Evolutionary conservation across 2,113 vertebrate species (phyloP), one percentile per base, ranked within the genome.

Genomic region (Amblyornis subalaris): DNA sequence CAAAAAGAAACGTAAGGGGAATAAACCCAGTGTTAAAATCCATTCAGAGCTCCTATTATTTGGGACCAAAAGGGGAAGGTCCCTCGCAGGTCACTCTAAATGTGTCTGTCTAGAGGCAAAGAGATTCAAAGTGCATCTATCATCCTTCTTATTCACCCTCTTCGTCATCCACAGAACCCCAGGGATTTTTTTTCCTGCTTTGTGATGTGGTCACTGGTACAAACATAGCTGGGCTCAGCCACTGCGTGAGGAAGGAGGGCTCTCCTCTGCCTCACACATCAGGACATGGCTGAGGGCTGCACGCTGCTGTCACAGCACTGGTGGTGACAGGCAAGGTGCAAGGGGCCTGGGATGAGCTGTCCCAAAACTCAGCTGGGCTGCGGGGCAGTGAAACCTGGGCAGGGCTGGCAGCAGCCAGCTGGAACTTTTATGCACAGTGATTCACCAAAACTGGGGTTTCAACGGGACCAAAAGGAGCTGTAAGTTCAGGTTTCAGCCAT

Each of bases 1-100:
- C 48, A 64, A 66, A 84, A 71, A 84, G 64, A 84, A 62, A 58
- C n/a, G 66, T 47, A 54, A 91, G 28, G 72, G 70, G 36, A 93
- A 93, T 76, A 73, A 93, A 93, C 38, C 14, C 60, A 47, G 38
- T 24, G 83, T 79, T 84, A 72, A 94, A 93, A 50, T 62, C 85
- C 75, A 94, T 94, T 96, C 85, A 93, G 82, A 66, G 62, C 82
- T 85, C 60, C 93, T 90, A 94, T 96, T 96, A 82, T 95, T 79
- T 58, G 82, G 38, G n/a, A 48, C 71, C 60, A 6, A 96, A 97
- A 88, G 42, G 71, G 47, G 67, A 95, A 96, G 94, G 87, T 95
- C 77, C 24, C 71, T 95, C 54, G 51, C 71, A 79, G 96, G 93
- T 96, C 94, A 89, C 81, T 69, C 75, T 72, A 96, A 94, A 94